Percentiles rank a stretch among this genome's conserved stretches.
phyloP scores from a whole-genome alignment of 2,797 vertebrate species.

The Muscicapa comitata region DNA sequence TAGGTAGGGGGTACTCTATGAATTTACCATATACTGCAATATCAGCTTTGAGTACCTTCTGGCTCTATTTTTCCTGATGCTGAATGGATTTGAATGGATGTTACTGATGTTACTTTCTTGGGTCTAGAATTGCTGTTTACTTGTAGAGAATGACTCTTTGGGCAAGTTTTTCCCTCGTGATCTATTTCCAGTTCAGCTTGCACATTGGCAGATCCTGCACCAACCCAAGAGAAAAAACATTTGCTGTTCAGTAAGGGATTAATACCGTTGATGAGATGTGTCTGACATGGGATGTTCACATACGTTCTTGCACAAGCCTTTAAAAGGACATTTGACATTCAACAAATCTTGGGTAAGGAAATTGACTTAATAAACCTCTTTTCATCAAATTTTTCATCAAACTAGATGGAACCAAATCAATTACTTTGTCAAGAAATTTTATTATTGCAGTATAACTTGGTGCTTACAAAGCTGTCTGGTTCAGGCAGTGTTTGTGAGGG shows the following conservation, averaged over 20 bases:
- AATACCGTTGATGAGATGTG: not conserved
- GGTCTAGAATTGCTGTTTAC: not conserved
- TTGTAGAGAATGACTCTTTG: not conserved
- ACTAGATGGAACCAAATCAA: not conserved
- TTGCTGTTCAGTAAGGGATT: not conserved
- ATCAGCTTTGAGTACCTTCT: not conserved
- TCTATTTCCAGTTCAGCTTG: not conserved
- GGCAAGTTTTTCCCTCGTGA: not conserved
- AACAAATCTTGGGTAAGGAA: not conserved
- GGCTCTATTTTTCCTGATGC: not conserved
- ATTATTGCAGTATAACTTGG: not conserved
- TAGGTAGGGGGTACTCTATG: accelerated
- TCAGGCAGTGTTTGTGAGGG: not conserved
- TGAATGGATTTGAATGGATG: not conserved
- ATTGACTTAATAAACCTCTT: not conserved
- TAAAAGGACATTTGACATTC: not conserved
- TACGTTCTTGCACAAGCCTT: not conserved
- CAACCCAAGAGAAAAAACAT: not conserved
- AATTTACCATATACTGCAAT: not conserved
- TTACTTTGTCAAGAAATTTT: not conserved
- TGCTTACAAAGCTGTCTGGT: not conserved
- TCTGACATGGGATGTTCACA: not conserved
- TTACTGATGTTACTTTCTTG: not conserved
- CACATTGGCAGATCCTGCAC: not conserved
- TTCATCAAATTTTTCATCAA: not conserved